phyloP scores from a whole-genome alignment of 2,888 invertebrate species.

The Agapostemon virescens region DNA sequence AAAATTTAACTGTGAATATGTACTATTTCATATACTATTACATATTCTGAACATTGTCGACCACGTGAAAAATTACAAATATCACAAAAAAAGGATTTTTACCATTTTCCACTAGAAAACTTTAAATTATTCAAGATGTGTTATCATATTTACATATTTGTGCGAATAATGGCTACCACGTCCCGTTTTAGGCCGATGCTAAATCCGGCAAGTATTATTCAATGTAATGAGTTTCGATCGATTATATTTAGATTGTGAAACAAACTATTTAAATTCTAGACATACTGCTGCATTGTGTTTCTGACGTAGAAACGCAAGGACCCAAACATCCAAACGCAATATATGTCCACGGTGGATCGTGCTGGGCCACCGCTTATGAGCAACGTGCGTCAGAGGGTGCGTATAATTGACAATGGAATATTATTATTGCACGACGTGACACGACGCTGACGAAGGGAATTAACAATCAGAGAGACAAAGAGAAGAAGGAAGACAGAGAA shows the following conservation, averaged over 20 bases:
- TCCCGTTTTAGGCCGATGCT: neutral
- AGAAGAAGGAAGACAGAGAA: neutral
- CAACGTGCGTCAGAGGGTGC: constrained; percentile 44
- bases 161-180: neutral
- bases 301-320: neutral
- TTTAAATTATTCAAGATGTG: neutral
- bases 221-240: neutral
- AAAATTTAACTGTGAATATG: too few relatives aligned
- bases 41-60: too few relatives aligned
- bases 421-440: constrained; percentile 56
- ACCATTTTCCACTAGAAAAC: neutral
- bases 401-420: constrained; percentile 58
- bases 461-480: constrained; percentile 7
- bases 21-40: too few relatives aligned
- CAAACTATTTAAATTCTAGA: neutral
- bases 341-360: constrained; percentile 27
- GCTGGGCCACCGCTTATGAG: constrained; percentile 31
- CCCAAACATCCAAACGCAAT: constrained; percentile 27
- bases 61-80: too few relatives aligned
- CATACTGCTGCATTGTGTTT: neutral
- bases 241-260: neutral
- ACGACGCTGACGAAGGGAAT: constrained; percentile 35
- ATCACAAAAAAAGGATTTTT: too few relatives aligned
- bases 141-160: neutral
- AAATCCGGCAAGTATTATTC: constrained; percentile 4